Evolutionary conservation across 2,113 vertebrate genomes (phyloP).

Genomic region (Catagonus wagneri): DNA sequence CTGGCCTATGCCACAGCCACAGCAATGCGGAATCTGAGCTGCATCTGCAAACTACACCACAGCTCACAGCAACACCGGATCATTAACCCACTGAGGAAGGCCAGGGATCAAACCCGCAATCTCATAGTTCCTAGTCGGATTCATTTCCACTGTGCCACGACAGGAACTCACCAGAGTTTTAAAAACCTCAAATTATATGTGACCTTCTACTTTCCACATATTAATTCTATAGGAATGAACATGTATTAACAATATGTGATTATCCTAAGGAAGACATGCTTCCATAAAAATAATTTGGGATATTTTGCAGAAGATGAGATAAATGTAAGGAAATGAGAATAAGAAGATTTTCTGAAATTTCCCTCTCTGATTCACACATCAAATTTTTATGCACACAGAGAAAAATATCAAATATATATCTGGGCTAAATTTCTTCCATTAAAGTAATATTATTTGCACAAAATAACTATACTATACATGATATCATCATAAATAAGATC

Average conservation of each 20-base stretch:
- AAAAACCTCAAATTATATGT: not conserved
- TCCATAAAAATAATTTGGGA: constrained; percentile 31
- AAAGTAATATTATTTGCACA: constrained; percentile 10
- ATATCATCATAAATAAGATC: not conserved
- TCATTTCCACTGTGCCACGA: too few species aligned
- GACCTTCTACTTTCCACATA: not conserved
- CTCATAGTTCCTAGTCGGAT: too few species aligned
- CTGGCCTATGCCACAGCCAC: too few species aligned
- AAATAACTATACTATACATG: not conserved
- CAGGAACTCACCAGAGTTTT: too few species aligned
- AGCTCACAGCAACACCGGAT: too few species aligned
- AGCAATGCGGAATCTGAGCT: too few species aligned
- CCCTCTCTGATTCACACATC: not conserved
- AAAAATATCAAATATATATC: not conserved
- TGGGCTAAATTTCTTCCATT: not conserved
- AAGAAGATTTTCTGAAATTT: constrained; percentile 11
- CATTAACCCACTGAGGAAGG: too few species aligned
- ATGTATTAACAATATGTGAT: not conserved
- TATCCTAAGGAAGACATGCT: not conserved
- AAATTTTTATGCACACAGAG: not conserved
- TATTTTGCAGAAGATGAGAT: not conserved
- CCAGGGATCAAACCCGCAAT: too few species aligned
- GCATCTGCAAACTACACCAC: too few species aligned
- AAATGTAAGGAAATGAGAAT: not conserved
- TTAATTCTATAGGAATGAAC: not conserved